Evolutionary conservation across 2,888 invertebrate genomes (phyloP).

Genomic region (Theretra japonica): DNA sequence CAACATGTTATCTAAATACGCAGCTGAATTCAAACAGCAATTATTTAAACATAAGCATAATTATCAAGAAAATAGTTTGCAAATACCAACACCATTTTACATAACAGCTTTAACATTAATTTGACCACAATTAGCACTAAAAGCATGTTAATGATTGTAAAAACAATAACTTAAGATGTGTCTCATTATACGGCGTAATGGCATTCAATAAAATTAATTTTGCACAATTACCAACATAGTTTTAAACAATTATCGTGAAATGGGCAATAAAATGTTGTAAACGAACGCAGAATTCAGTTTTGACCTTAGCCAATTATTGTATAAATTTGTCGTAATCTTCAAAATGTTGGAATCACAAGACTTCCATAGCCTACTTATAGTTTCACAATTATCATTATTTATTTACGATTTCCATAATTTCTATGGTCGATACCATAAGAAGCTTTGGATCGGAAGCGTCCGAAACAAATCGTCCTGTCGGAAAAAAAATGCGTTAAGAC

Average conservation of each 20-base stretch:
- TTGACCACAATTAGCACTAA: background rate
- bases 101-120: constrained; percentile 14
- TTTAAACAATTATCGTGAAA: constrained; percentile 6
- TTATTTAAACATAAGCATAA: no score
- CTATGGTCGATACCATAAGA: no score
- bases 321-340: background rate
- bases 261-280: background rate
- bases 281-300: background rate
- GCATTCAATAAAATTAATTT: constrained; percentile 13
- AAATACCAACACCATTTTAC: constrained; percentile 6
- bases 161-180: background rate
- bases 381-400: no score
- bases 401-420: no score
- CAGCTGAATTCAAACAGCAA: no score
- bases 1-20: no score
- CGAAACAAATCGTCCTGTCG: no score
- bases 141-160: constrained; percentile 9
- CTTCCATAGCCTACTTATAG: no score
- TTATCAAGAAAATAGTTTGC: background rate
- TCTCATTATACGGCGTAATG: background rate
- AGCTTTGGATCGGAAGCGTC: no score
- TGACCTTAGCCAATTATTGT: background rate
- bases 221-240: background rate
- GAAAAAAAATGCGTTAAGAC: no score
- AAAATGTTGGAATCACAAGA: background rate